These are phyloP conservation scores for Pavo muticus DNA, from an alignment of 2,113 vertebrate species.

Conservation along the genomic window DNA sequence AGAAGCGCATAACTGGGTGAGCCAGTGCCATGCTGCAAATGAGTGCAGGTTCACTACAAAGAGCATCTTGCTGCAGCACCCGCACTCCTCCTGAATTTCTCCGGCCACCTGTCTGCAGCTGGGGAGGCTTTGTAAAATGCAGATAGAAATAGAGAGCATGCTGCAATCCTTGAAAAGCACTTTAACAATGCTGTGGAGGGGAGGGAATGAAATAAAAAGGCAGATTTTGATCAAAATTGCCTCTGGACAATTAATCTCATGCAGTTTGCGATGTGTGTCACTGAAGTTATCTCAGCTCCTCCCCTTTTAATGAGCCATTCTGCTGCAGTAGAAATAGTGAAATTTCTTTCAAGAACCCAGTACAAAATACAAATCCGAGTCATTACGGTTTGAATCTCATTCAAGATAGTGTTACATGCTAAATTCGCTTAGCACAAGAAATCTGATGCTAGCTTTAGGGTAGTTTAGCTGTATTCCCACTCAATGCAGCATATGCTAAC, in stretches of 20 bases:
- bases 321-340: not conserved
- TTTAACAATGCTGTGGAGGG: not conserved
- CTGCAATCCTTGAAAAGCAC: not conserved
- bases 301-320: not conserved
- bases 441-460: conserved; percentile 3
- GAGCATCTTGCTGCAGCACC: not conserved
- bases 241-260: not conserved
- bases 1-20: not conserved
- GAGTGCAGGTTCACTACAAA: conserved; percentile 44
- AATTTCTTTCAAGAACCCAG: not conserved
- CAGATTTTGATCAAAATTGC: not conserved
- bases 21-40: not conserved
- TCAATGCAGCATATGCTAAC: conserved; percentile 11
- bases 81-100: not conserved
- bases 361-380: not conserved
- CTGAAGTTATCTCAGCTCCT: not conserved
- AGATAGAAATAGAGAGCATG: not conserved
- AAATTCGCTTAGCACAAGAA: not conserved
- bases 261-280: not conserved
- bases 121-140: not conserved
- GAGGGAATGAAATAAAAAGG: not conserved
- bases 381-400: not conserved
- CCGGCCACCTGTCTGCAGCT: conserved; percentile 12
- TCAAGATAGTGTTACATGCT: conserved; percentile 9
- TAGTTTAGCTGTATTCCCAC: not conserved